Base-by-base conservation (phyloP, 2,888 invertebrate genomes). In the Stenodera caucasica region DNA sequence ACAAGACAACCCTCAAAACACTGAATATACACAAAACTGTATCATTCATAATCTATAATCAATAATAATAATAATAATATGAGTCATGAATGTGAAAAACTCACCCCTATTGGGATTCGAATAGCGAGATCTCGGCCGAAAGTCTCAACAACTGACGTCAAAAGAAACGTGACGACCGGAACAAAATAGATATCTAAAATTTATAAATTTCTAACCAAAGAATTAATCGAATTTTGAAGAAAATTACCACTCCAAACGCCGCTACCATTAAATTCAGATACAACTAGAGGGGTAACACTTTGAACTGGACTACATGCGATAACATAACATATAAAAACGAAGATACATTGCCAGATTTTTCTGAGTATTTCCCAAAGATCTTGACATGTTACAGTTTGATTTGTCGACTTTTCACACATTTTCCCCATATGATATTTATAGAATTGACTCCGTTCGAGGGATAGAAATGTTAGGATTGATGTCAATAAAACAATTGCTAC, bases 231-330 rank as follows among this genome's bases (percentile, higher is more conserved):
- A 26, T 26, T 26, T 26, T 26, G n/a, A n/a, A 33, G 33, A 45
- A 23, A 1, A 30, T 26, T 60, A 60, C 58, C 45, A 18, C 37
- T 55, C 62, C 62, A 62, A 5, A 15, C 45, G n/a, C 62, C 56
- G 33, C 29, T 32, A n/a, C 55, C 58, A 12, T 55, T 2, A 26
- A 53, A 21, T 53, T 58, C 58, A 11, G 62, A 59, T 3, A 55
- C 52, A 15, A 62, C 50, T 12, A 62, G 18, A 5, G 53, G 49
- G 2, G 49, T 55, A 1, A 62, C n/a, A 9, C 53, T 23, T 2
- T 9, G 5, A n/a, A n/a, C 7, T 2, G 40, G 49, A 33, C 52
- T 26, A 7, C 29, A 45, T 9, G 57, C 15, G 1, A 57, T 7
- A 14, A 53, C n/a, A 23, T 37, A 30, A 18, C 23, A 52, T 6